Evolutionary conservation across 1,140 invertebrate species (phyloP).

Genomic region (Scaptodrosophila lebanonensis): DNA sequence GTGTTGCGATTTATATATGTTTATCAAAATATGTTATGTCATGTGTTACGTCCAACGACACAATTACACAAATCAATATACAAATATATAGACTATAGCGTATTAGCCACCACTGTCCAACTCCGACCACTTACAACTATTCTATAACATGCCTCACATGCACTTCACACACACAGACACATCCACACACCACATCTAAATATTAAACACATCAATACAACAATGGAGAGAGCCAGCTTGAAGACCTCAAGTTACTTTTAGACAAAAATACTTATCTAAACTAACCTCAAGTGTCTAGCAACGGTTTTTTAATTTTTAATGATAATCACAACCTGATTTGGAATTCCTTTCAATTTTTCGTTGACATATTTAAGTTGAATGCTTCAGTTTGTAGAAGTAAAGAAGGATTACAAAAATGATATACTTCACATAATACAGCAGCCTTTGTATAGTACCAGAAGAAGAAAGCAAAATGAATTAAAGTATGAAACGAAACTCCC

Average conservation of each 20-base stretch:
- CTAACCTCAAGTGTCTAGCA: too few species aligned
- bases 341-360: conserved; percentile 39
- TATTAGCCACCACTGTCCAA: background rate
- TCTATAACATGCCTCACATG: conserved; percentile 15
- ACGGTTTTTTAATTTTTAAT: conserved; percentile 43
- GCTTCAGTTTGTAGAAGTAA: conserved; percentile 43
- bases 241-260: conserved; percentile 9
- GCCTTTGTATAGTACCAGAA: conserved; percentile 59
- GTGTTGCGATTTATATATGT: conserved; percentile 47
- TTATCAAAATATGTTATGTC: conserved; percentile 58
- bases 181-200: conserved; percentile 6
- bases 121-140: background rate
- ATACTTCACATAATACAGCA: conserved; percentile 73
- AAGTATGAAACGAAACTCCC: too few species aligned
- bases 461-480: conserved; percentile 13
- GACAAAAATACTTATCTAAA: conserved; percentile 31
- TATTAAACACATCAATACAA: background rate
- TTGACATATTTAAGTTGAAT: conserved; percentile 41
- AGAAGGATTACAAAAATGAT: conserved; percentile 62
- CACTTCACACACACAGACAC: conserved; percentile 21
- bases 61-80: conserved; percentile 18
- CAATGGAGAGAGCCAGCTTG: conserved; percentile 8
- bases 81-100: conserved; percentile 2
- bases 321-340: too few species aligned
- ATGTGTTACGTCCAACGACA: conserved; percentile 54